Evolutionary conservation across 2,797 vertebrate genomes (phyloP).

Genomic region (Oophaga sylvatica): DNA sequence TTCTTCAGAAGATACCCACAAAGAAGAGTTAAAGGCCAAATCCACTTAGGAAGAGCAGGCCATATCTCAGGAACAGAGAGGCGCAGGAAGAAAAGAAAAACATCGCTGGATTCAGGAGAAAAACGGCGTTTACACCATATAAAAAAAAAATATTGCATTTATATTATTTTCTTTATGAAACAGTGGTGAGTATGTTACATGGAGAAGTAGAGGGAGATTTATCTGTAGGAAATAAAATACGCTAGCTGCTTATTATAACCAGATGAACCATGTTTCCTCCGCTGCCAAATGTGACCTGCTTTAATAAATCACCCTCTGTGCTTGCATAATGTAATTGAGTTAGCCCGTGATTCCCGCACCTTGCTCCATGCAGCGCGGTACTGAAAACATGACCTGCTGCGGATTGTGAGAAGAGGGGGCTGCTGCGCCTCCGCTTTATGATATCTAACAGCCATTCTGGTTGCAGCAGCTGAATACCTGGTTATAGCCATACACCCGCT

Average conservation of each 20-base stretch:
- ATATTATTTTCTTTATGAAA: neutral
- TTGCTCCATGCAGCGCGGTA: neutral
- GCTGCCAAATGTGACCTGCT: neutral
- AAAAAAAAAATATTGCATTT: too few species aligned
- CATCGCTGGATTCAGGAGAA: too few species aligned
- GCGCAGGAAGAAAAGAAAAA: too few species aligned
- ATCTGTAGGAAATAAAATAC: neutral
- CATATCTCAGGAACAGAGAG: too few species aligned
- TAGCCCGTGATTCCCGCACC: neutral
- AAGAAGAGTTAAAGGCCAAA: too few species aligned
- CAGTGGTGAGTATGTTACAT: neutral
- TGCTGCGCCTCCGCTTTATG: conserved; percentile 1
- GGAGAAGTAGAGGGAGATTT: neutral
- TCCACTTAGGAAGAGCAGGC: too few species aligned
- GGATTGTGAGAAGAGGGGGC: neutral
- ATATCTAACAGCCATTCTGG: conserved; percentile 18
- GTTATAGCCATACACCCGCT: conserved; percentile 15
- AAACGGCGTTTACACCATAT: too few species aligned
- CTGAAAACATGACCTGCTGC: neutral
- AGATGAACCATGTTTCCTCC: neutral
- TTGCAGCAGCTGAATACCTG: conserved; percentile 31
- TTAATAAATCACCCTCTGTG: conserved; percentile 10
- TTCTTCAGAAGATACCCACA: too few species aligned
- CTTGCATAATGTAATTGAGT: conserved; percentile 26
- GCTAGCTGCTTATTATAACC: neutral